Conservation (phyloP, 2,888 invertebrate species). For the Eupeodes luniger region DNA sequence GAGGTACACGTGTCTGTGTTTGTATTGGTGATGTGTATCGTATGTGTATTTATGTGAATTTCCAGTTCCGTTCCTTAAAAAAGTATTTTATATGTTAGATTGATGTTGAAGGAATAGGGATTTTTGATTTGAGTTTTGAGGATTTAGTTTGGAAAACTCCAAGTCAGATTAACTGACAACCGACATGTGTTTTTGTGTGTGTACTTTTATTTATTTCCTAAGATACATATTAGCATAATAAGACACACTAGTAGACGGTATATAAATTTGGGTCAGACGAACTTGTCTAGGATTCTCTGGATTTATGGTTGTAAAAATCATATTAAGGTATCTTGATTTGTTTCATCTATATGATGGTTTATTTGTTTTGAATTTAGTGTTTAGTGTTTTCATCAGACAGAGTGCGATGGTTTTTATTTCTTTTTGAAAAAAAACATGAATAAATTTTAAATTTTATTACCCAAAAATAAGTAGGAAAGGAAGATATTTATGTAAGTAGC, state of each 20-base stretch:
- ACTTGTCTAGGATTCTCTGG: not conserved
- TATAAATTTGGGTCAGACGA: not conserved
- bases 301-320: not conserved
- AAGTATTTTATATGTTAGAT: not conserved
- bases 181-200: not conserved
- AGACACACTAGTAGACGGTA: not conserved
- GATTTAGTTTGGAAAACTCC: not conserved
- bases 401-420: no score
- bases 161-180: conserved; percentile 11
- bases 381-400: not conserved
- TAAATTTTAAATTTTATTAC: no score
- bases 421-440: no score
- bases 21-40: not conserved
- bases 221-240: not conserved
- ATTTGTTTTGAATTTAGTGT: not conserved
- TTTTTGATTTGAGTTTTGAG: conserved; percentile 8
- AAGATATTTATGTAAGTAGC: no score
- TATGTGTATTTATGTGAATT: not conserved
- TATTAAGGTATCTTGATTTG: not conserved
- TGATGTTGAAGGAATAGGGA: conserved; percentile 23
- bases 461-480: no score
- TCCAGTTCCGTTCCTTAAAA: not conserved
- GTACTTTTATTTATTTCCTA: not conserved
- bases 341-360: not conserved
- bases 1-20: no score